Percentiles rank a stretch among this genome's conserved stretches.
Conservation (phyloP, 2,113 vertebrate genomes). For the Sinocyclocheilus grahami region DNA sequence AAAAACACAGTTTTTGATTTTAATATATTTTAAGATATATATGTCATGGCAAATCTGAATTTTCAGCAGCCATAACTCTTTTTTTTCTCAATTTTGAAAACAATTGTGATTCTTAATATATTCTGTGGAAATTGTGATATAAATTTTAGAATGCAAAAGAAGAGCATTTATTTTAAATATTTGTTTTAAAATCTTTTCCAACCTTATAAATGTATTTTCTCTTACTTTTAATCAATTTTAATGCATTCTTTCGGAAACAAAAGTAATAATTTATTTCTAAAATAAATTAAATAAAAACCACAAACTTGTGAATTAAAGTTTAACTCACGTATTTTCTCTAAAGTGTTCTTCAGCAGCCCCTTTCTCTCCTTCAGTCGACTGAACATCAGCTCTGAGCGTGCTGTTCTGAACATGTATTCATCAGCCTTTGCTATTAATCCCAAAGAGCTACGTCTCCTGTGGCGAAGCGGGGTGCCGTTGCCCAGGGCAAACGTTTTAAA, state of each 20-base stretch:
- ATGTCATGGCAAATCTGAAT: neutral
- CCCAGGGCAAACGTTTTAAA: slow-evolving; percentile 32
- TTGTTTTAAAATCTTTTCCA: neutral
- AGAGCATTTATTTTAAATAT: neutral
- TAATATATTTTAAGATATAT: neutral
- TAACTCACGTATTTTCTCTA: slow-evolving; percentile 85
- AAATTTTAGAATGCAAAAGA: neutral
- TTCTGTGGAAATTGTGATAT: neutral
- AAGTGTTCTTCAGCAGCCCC: slow-evolving; percentile 80
- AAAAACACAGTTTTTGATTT: neutral
- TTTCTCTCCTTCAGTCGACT: slow-evolving; percentile 79
- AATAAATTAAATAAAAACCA: neutral
- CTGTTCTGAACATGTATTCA: slow-evolving; percentile 81
- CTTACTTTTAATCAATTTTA: neutral
- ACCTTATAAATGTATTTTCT: neutral
- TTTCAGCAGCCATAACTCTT: neutral
- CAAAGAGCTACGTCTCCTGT: slow-evolving; percentile 79
- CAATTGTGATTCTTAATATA: neutral
- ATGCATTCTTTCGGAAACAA: too few relatives aligned
- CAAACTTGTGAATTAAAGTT: neutral
- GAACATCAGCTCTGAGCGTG: slow-evolving; percentile 89
- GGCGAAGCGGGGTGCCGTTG: slow-evolving; percentile 28
- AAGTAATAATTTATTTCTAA: too few relatives aligned
- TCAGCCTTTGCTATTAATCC: slow-evolving; percentile 79
- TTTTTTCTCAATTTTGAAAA: neutral